phyloP scores from a whole-genome alignment of 2,888 invertebrate genomes.

The Athetis lepigone region DNA sequence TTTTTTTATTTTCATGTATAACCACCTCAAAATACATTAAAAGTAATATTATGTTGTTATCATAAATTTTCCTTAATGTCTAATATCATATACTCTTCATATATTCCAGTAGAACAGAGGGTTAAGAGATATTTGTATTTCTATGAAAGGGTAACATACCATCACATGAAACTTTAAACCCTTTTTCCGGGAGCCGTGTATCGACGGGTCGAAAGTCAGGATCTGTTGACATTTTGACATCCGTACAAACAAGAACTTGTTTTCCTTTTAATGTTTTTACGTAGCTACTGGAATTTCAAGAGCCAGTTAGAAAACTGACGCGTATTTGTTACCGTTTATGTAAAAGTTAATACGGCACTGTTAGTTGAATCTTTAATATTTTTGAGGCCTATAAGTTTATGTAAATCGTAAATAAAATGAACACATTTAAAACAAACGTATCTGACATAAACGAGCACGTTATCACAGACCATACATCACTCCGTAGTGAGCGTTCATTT shows the following conservation, averaged over 20 bases:
- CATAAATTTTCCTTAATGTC: not conserved
- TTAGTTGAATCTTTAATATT: conserved; percentile 1
- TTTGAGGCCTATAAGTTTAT: conserved; percentile 7
- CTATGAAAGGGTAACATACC: conserved; percentile 79
- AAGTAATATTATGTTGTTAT: not conserved
- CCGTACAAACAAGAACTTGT: conserved; percentile 79
- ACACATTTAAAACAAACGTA: conserved; percentile 38
- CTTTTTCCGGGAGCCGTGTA: conserved; percentile 79
- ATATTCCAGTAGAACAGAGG: conserved; percentile 67
- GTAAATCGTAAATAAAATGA: conserved; percentile 47
- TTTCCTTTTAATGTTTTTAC: conserved; percentile 72
- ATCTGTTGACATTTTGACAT: conserved; percentile 88
- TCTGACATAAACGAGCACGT: conserved; percentile 40
- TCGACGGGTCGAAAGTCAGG: conserved; percentile 80
- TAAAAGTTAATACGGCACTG: not conserved
- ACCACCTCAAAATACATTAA: too few species aligned
- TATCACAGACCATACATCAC: conserved; percentile 38
- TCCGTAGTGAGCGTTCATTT: conserved; percentile 24
- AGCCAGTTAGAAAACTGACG: conserved; percentile 40
- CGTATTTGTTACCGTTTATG: conserved; percentile 24
- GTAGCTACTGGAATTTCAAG: conserved; percentile 75
- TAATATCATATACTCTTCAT: not conserved
- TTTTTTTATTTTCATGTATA: not conserved
- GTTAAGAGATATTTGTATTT: conserved; percentile 78
- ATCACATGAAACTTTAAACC: conserved; percentile 78